Conservation (phyloP, 2,888 invertebrate species). For the Patella ulyssiponensis region DNA sequence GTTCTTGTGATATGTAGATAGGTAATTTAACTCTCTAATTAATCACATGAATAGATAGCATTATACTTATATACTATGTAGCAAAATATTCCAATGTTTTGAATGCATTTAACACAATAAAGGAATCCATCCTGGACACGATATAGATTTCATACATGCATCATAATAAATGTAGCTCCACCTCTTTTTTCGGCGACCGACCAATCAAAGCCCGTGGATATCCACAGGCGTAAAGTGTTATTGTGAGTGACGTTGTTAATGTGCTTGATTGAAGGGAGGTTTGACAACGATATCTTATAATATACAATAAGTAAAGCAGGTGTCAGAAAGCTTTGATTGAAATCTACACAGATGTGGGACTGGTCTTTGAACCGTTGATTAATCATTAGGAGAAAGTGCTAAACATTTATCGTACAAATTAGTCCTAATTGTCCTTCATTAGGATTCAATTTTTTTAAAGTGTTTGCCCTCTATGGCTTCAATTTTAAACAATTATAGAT, state of each 20-base stretch:
- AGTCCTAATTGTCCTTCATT: background rate
- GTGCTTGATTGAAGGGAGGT: background rate
- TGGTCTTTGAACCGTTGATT: background rate
- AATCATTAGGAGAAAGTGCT: conserved; percentile 4
- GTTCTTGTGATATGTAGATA: too few species aligned
- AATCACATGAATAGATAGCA: background rate
- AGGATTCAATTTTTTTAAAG: background rate
- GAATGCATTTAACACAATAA: background rate
- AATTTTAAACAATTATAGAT: background rate
- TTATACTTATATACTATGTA: background rate
- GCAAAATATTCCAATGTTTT: background rate
- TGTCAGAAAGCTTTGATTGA: background rate
- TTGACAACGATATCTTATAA: background rate
- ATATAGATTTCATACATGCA: background rate
- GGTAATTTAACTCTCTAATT: background rate
- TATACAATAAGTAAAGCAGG: background rate
- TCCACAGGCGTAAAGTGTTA: background rate
- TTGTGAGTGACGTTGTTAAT: background rate
- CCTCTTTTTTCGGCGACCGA: background rate
- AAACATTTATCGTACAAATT: background rate
- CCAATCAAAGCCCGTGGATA: background rate
- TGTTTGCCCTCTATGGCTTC: background rate
- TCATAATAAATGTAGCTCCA: conserved; percentile 6
- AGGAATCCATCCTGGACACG: background rate
- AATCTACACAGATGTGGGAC: background rate